These are phyloP conservation scores for Meleagris gallopavo DNA, from an alignment of 2,113 vertebrate genomes.

Conservation along the genomic window DNA sequence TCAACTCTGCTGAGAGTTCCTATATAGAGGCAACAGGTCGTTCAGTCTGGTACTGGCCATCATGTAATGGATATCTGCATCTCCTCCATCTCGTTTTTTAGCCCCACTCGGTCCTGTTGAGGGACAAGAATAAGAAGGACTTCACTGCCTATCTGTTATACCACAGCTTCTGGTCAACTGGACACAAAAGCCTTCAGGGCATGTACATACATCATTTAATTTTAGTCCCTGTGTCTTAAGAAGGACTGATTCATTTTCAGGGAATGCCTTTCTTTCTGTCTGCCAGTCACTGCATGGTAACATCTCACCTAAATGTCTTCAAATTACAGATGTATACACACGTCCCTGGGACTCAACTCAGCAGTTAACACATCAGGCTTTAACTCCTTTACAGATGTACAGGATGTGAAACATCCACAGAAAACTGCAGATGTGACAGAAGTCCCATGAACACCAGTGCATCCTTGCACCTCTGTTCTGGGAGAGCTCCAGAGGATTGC, in stretches of 20 bases:
- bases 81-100: background rate
- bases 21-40: background rate
- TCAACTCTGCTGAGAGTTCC: background rate
- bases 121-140: background rate
- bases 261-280: background rate
- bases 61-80: rapidly evolving
- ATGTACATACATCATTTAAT: background rate
- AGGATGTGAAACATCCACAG: background rate
- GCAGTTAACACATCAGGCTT: background rate
- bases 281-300: background rate
- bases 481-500: background rate
- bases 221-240: background rate
- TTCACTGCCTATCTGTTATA: background rate
- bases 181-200: background rate
- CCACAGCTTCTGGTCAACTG: background rate
- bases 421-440: background rate
- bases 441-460: background rate
- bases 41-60: background rate
- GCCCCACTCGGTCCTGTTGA: background rate
- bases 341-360: background rate
- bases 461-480: background rate
- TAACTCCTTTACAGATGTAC: background rate
- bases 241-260: background rate
- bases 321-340: background rate
- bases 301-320: background rate